Evolutionary conservation across 2,797 vertebrate species (phyloP).

Genomic region (Cynodonichthys magdalenae): DNA sequence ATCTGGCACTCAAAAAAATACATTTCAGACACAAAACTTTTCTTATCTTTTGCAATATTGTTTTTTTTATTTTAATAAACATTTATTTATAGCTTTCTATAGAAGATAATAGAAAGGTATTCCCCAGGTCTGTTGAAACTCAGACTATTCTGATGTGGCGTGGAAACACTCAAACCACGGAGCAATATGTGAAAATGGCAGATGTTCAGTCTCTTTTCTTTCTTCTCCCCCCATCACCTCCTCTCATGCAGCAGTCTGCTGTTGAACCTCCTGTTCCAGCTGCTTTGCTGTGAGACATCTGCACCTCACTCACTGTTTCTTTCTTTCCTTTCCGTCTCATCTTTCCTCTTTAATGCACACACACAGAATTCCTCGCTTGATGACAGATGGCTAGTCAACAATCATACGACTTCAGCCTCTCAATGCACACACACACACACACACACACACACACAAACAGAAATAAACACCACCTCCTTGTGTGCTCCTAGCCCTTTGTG

Average conservation of each 20-base stretch:
- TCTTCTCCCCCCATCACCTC: conserved; percentile 51
- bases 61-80: too few relatives aligned
- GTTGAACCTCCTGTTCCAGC: conserved; percentile 71
- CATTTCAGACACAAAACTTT: too few relatives aligned
- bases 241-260: conserved; percentile 88
- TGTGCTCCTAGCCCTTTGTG: conserved; percentile 60
- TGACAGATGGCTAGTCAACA: conserved; percentile 99
- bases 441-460: conserved; percentile 28
- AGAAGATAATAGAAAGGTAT: conserved; percentile 36
- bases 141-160: conserved; percentile 60
- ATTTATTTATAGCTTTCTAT: conserved; percentile 24
- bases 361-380: conserved; percentile 79
- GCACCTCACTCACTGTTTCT: conserved; percentile 80
- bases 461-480: conserved; percentile 62
- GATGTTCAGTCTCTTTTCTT: conserved; percentile 65
- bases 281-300: conserved; percentile 68
- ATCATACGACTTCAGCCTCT: conserved; percentile 87
- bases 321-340: conserved; percentile 63
- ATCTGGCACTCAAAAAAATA: too few relatives aligned
- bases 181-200: conserved; percentile 72
- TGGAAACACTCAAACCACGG: conserved; percentile 60
- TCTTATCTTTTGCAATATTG: neutral
- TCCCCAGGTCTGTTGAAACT: conserved; percentile 55
- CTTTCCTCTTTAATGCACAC: conserved; percentile 50
- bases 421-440: conserved; percentile 55